phyloP scores from a whole-genome alignment of 2,888 invertebrate species.

The Portevinia maculata region DNA sequence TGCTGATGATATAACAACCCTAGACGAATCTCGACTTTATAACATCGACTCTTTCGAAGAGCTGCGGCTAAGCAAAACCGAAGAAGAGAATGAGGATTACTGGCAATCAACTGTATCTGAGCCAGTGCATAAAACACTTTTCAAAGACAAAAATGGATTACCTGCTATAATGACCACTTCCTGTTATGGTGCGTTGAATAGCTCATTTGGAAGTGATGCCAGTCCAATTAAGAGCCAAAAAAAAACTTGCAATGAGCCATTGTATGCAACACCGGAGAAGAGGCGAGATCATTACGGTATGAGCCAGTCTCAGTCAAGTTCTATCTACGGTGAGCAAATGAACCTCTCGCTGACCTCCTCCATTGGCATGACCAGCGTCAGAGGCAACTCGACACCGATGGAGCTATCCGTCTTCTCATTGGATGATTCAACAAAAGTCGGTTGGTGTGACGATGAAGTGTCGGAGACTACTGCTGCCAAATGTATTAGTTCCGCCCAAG shows the following conservation, averaged over 20 bases:
- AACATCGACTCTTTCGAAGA: constrained; percentile 81
- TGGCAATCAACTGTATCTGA: constrained; percentile 78
- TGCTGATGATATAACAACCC: constrained; percentile 79
- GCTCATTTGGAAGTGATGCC: constrained; percentile 78
- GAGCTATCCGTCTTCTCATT: constrained; percentile 77
- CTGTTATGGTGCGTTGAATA: constrained; percentile 81
- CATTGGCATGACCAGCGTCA: constrained; percentile 61
- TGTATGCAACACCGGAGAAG: constrained; percentile 81
- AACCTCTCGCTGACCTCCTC: constrained; percentile 58
- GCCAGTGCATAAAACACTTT: constrained; percentile 68
- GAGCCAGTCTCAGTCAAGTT: constrained; percentile 80
- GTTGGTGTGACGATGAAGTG: constrained; percentile 79
- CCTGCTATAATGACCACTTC: constrained; percentile 82
- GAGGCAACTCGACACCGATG: constrained; percentile 77
- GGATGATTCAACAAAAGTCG: constrained; percentile 75
- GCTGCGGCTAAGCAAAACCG: constrained; percentile 76
- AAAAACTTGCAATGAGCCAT: constrained; percentile 74
- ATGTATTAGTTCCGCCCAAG: constrained; percentile 80
- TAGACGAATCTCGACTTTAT: constrained; percentile 80
- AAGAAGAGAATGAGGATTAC: constrained; percentile 76
- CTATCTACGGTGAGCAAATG: constrained; percentile 77
- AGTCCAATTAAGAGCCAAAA: constrained; percentile 55
- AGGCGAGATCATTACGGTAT: constrained; percentile 78
- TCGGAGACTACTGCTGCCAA: constrained; percentile 79
- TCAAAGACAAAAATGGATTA: constrained; percentile 71